Base-by-base conservation (phyloP, 2,888 invertebrate genomes). In the Xylota sylvarum region DNA sequence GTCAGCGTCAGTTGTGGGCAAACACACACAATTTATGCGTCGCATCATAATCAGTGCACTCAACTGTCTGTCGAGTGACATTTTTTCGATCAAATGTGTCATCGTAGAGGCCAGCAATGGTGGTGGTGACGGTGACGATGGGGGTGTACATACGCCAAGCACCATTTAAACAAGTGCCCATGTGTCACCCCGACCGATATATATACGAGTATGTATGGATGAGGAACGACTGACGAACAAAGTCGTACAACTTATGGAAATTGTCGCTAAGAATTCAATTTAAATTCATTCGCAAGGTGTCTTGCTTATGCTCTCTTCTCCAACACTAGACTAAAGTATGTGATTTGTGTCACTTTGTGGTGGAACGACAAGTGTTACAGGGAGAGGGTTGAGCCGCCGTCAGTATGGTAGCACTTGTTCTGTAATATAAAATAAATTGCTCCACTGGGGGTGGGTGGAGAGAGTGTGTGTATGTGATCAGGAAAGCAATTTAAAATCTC, bases 21-120 rank as follows among this genome's bases (percentile, higher is more conserved):
- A 56, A 82, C 56, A 77, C 50, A 85, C 50, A 85, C 69, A 77
- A 77, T 77, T 76, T 85, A 77, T 81, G 72, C 70, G 65, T 65
- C 60, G 37, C 81, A 85, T 81, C 76, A 85, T 85, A 81, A 81
- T 77, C 85, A 80, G 74, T 80, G 69, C 84, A 70, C 85, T 85
- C 81, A 70, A 76, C 58, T 81, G 72, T 77, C 55, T 76, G 81
- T 72, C 76, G 65, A 65, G 70, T 85, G 81, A 64, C 70, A 73
- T 58, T 72, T 78, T 72, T 72, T 48, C 19, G 62, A 80, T 67
- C 70, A 81, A 85, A 85, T 77, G 65, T 85, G 85, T 85, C 85
- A 81, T 81, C 81, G 64, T 76, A 12, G 70, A 60, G 74, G 64
- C 72, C 12, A 60, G 67, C 17, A 10, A 6, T 3, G 10, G 10